Conservation (phyloP, 1,140 invertebrate genomes). For the Acromyrmex heyeri region DNA sequence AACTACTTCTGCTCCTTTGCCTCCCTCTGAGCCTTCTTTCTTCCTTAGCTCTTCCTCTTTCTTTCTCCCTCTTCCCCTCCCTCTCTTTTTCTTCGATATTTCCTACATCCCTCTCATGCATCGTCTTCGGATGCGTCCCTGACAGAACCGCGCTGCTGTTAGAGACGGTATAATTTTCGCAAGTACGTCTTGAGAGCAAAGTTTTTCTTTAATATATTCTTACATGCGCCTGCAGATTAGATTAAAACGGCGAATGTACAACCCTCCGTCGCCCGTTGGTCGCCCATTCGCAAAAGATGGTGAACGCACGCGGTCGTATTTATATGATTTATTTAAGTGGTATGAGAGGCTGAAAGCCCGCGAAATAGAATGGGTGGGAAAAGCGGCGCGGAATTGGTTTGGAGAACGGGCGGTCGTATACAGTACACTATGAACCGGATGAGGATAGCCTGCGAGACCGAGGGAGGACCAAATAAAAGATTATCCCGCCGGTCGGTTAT, state of each 20-base stretch:
- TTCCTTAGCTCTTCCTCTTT: neutral
- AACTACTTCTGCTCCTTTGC: constrained; percentile 56
- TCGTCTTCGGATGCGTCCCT: constrained; percentile 27
- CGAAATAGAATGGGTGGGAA: constrained; percentile 47
- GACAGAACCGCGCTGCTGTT: neutral
- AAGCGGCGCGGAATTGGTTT: constrained; percentile 64
- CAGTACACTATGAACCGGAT: constrained; percentile 9
- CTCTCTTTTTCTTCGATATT: neutral
- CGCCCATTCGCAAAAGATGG: constrained; percentile 67
- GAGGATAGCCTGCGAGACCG: constrained; percentile 1
- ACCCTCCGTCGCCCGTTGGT: constrained; percentile 38
- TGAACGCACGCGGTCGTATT: constrained; percentile 81
- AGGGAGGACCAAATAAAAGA: constrained; percentile 77
- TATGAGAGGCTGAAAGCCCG: constrained; percentile 13
- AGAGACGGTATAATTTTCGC: constrained; percentile 81
- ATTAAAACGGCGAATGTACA: constrained; percentile 85
- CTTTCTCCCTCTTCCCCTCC: neutral
- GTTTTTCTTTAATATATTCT: constrained; percentile 87
- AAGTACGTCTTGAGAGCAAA: constrained; percentile 78
- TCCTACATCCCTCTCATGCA: neutral
- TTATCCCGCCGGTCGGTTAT: constrained; percentile 80
- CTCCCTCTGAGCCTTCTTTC: constrained; percentile 14
- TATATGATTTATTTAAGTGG: constrained; percentile 85
- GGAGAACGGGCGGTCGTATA: neutral
- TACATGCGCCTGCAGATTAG: constrained; percentile 85